phyloP scores from a whole-genome alignment of 2,113 vertebrate species.

The Psettodes erumei region DNA sequence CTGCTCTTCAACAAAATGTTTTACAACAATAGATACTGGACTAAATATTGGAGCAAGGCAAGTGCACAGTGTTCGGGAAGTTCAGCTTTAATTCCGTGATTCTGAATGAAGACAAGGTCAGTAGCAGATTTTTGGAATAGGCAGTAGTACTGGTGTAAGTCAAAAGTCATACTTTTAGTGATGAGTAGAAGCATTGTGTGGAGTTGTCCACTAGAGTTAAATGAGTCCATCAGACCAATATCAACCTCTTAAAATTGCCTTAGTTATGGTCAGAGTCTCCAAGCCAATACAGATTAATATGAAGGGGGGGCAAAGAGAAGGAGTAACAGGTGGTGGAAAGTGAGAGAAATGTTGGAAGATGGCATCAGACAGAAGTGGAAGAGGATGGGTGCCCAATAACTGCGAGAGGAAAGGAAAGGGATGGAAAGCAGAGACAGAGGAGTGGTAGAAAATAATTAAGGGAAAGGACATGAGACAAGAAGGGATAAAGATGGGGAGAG shows the following conservation, averaged over 20 bases:
- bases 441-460: background rate
- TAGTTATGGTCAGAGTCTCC: background rate
- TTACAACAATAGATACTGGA: slow-evolving; percentile 60
- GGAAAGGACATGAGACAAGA: background rate
- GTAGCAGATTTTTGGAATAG: background rate
- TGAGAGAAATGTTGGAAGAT: background rate
- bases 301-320: background rate
- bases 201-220: background rate
- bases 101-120: slow-evolving; percentile 48
- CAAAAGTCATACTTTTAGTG: background rate
- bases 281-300: background rate
- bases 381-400: background rate
- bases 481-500: background rate
- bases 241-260: background rate
- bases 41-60: slow-evolving; percentile 56
- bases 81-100: slow-evolving; percentile 29
- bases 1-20: slow-evolving; percentile 70
- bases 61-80: slow-evolving; percentile 19
- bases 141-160: background rate
- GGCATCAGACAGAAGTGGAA: no score
- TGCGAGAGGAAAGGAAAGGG: background rate
- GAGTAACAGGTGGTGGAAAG: background rate
- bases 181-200: background rate
- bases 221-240: background rate
- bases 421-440: background rate